These are phyloP conservation scores for Planococcus citri DNA, from an alignment of 1,140 invertebrate genomes.

Conservation along the genomic window DNA sequence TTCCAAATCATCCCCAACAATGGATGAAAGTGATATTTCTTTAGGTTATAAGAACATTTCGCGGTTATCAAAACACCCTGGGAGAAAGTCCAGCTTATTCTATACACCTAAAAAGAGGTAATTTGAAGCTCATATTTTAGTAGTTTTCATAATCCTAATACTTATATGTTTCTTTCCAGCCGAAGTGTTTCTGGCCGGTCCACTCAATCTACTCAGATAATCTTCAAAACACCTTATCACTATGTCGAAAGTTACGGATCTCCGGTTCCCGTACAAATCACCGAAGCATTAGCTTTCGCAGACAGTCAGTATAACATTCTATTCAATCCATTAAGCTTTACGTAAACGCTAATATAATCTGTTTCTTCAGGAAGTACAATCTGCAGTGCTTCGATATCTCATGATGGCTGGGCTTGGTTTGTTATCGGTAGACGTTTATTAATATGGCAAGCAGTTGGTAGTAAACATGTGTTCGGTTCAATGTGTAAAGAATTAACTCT, in stretches of 20 bases:
- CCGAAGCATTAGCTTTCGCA: constrained; percentile 70
- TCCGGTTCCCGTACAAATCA: constrained; percentile 70
- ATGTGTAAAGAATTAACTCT: constrained; percentile 66
- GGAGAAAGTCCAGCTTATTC: neutral
- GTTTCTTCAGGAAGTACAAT: constrained; percentile 39
- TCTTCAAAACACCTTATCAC: constrained; percentile 51
- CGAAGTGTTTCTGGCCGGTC: constrained; percentile 45
- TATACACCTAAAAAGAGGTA: constrained; percentile 1
- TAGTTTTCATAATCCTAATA: neutral
- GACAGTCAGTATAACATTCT: constrained; percentile 44
- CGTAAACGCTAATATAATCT: neutral
- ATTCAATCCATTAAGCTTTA: neutral
- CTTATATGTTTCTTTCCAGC: constrained; percentile 26
- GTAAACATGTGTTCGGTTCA: constrained; percentile 33
- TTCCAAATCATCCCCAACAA: too few species aligned
- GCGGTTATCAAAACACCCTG: neutral
- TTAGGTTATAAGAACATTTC: constrained; percentile 5
- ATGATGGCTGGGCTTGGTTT: constrained; percentile 69
- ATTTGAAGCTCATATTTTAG: neutral
- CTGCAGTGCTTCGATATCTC: constrained; percentile 40
- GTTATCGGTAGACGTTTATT: constrained; percentile 72
- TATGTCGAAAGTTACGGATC: constrained; percentile 61
- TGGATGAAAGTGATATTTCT: neutral
- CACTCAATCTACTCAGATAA: constrained; percentile 51
- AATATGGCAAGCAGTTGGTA: constrained; percentile 57